Base-by-base conservation (phyloP, 2,113 vertebrate species). In the Myxocyprinus asiaticus region DNA sequence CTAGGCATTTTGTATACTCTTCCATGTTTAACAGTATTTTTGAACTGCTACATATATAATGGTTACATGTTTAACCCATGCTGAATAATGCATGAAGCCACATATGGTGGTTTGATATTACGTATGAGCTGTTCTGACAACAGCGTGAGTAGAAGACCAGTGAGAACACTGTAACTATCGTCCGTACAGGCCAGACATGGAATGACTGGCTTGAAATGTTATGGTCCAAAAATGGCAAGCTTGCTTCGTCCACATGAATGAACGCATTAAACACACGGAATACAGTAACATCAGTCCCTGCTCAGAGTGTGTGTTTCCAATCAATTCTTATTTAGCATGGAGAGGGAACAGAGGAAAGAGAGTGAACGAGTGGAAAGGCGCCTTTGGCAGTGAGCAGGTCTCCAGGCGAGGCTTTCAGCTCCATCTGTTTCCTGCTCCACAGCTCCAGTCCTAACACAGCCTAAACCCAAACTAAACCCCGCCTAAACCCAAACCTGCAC, bases 401-500 rank as follows among this genome's bases (percentile, higher is more conserved):
- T 33, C 22, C 22, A 33, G 22, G 22, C 22, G 43, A 74, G 65
- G 66, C 77, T 81, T 72, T 80, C 74, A 75, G 69, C 51, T 77
- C 81, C 84, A 85, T 83, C 81, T 85, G 84, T 71, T 85, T 83
- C 81, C 81, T 85, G 76, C 76, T 76, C 78, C 56, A 10, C 51
- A 64, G 77, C 15, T 59, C 48, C 59, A 44, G 51, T 62, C 66
- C 59, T 56, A 65, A 11, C 45, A 64, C 64, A 12, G 4, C n/a
- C 22, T 48, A 68, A 48, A 68, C 11, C 11, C 47, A 14, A 44
- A 1, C 47, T 55, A 10, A 55, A 68, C 55, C 61, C 17, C 11
- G 12, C 7, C 59, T 59, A 43, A 5, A 62, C 50, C 69, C 12
- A 43, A 0, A 5, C 42, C 50, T 53, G 50, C 48, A 43, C 7